A percentile compares a stretch with the other conserved stretches of the same genome.
phyloP scores from a whole-genome alignment of 2,888 invertebrate genomes.

The Erpobdella octoculata region DNA sequence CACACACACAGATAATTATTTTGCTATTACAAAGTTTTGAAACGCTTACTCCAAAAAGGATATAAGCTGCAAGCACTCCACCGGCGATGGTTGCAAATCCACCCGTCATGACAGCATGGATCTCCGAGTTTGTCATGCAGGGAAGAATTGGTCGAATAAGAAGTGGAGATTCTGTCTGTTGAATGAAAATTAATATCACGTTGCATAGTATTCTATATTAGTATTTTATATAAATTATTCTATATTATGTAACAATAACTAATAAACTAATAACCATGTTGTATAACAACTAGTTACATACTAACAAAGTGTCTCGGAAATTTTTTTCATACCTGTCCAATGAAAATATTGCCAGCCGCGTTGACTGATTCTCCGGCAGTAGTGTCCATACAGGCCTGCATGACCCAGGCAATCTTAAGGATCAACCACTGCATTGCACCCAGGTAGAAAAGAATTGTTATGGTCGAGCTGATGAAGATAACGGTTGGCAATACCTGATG shows the following conservation, averaged over 20 bases:
- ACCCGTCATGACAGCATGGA: conserved; percentile 85
- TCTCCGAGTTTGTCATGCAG: conserved; percentile 77
- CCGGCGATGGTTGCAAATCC: conserved; percentile 91
- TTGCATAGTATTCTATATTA: no score
- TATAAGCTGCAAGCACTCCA: conserved; percentile 78
- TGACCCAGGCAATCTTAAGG: conserved; percentile 68
- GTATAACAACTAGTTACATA: background rate
- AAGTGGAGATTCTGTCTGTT: conserved; percentile 79
- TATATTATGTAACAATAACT: no score
- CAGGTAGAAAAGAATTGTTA: conserved; percentile 76
- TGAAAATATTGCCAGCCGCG: conserved; percentile 83
- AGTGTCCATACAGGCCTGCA: conserved; percentile 66
- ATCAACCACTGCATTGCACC: conserved; percentile 77
- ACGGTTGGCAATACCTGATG: conserved; percentile 69
- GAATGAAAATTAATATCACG: no score
- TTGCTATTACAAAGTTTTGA: background rate
- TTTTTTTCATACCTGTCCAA: conserved; percentile 83
- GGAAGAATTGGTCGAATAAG: conserved; percentile 78
- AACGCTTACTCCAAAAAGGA: conserved; percentile 67
- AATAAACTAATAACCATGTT: no score
- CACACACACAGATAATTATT: no score
- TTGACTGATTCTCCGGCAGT: conserved; percentile 90
- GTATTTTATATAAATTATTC: no score
- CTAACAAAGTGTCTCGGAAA: no score
- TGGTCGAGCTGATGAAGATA: conserved; percentile 81